Percentiles rank a stretch among this genome's conserved stretches.
Conservation (phyloP, 1,140 invertebrate genomes). For the Drosophila busckii region DNA sequence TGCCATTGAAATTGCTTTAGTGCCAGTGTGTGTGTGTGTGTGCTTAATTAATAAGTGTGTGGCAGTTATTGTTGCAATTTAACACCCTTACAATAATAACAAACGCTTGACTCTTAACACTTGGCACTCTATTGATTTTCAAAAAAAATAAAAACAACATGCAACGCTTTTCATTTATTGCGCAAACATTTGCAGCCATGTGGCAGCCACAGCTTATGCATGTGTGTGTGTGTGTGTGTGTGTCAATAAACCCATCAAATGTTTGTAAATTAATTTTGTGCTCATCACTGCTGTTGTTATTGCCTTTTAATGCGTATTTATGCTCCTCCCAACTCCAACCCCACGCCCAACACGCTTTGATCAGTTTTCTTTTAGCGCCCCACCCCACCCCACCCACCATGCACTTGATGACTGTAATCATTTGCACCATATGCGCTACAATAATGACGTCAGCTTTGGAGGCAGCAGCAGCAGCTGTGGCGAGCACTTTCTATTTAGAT, state of each 20-base stretch:
- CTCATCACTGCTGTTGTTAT: constrained; percentile 73
- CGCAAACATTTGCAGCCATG: constrained; percentile 60
- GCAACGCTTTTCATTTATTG: constrained; percentile 53
- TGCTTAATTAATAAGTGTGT: constrained; percentile 70
- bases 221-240: constrained; percentile 18
- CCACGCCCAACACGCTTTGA: no score
- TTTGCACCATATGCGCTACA: constrained; percentile 53
- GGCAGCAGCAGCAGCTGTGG: no score
- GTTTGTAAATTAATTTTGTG: constrained; percentile 72
- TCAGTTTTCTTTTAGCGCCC: constrained; percentile 3
- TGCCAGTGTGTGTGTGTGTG: constrained; percentile 45
- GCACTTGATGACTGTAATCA: constrained; percentile 39
- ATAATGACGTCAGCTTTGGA: constrained; percentile 61
- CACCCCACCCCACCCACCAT: neutral
- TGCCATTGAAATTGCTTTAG: constrained; percentile 31
- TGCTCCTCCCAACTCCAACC: no score
- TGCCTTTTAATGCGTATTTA: constrained; percentile 64
- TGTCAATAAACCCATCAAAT: constrained; percentile 69
- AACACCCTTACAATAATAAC: constrained; percentile 1
- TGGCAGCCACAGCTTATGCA: constrained; percentile 8
- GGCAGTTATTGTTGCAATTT: constrained; percentile 55
- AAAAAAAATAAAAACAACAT: no score
- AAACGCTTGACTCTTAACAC: neutral
- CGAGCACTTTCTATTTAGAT: no score
- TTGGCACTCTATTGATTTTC: constrained; percentile 10